phyloP scores from a whole-genome alignment of 2,113 vertebrate genomes.

The Leptobrachium leishanense region DNA sequence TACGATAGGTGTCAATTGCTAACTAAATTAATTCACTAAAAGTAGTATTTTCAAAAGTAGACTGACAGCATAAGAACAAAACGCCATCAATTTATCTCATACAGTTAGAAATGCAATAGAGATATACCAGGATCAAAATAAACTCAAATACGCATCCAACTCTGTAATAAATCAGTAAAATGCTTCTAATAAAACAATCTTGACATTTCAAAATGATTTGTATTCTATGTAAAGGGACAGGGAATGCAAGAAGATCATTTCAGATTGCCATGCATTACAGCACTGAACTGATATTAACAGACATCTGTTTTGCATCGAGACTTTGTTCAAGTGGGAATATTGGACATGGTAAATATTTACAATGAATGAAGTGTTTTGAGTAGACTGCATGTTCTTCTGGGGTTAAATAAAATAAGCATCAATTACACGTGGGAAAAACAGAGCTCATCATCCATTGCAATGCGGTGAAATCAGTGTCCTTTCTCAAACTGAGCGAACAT shows the following conservation, averaged over 20 bases:
- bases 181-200: background rate
- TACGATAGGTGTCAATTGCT: too few species aligned
- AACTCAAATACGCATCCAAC: background rate
- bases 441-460: background rate
- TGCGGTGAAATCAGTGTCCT: background rate
- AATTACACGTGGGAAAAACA: background rate
- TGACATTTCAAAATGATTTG: background rate
- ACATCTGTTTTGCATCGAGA: constrained; percentile 1
- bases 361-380: constrained; percentile 4
- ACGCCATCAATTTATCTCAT: too few species aligned
- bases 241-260: background rate
- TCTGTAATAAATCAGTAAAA: background rate
- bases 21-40: too few species aligned
- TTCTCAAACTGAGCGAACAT: background rate
- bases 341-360: constrained; percentile 2
- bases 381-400: background rate
- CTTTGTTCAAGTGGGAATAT: background rate
- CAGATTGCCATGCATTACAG: background rate
- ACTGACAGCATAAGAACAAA: too few species aligned
- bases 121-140: background rate
- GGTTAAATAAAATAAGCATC: constrained; percentile 8
- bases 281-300: background rate
- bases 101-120: too few species aligned
- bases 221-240: background rate
- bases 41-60: too few species aligned